Evolutionary conservation across 2,888 invertebrate species (phyloP), one percentile per base, ranked within the genome.

Genomic region (Catocala nupta): DNA sequence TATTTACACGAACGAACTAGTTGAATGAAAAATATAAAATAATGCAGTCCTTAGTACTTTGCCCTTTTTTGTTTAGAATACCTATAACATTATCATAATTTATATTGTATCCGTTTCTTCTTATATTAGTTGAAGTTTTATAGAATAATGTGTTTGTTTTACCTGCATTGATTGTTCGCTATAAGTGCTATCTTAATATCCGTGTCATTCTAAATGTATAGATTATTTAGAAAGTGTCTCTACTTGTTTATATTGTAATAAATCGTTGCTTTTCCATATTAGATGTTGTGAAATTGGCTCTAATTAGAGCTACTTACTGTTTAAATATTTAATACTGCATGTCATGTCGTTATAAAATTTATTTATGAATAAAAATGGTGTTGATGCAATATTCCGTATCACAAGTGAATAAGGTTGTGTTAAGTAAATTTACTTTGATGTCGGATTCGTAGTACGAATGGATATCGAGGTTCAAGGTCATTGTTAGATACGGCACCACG

Each of bases 281-380:
- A 50, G 62, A 67, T 78, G 74, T 72, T 81, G 78, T 77, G 73
- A 73, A 72, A 68, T 75, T 78, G 77, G 78, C 79, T 82, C 78
- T 65, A 56, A 68, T 55, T 71, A 54, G 77, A 78, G 65, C 58
- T 66, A 64, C 71, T 66, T 71, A 68, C 53, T 63, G 56, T 60
- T 64, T 68, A 49, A 39, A 57, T 59, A 47, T 69, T 79, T 76
- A 77, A 82, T 86, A 85, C 85, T 90, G 91, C 91, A 91, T 91
- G 91, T 82, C 58, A 80, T 89, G 84, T 84, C 67, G 72, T 87
- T 62, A 62, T 39, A 39, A 48, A 43, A 54, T 63, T 45, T 68
- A 45, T 53, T 54, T 60, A 49, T 45, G 5, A 63, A 45, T 13
- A 33, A 47, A 62, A 55, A 52, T 16, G 33, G 63, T 73, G 67